These are phyloP conservation scores for Tylochromis polylepis DNA, from an alignment of 2,113 vertebrate species.

Conservation along the genomic window DNA sequence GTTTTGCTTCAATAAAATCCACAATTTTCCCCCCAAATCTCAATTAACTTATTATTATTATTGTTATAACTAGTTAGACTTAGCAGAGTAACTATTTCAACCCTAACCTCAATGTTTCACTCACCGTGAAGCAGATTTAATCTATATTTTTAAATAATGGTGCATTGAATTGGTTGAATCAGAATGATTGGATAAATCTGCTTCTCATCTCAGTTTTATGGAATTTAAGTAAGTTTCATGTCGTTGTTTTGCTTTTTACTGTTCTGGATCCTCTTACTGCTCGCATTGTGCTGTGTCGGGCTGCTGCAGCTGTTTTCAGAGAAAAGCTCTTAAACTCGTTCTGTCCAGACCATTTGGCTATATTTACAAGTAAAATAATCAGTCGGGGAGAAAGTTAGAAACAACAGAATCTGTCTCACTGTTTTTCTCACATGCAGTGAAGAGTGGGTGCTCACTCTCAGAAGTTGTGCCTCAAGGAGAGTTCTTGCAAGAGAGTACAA, in stretches of 20 bases:
- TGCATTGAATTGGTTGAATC: not conserved
- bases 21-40: not conserved
- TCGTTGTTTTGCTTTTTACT: not conserved
- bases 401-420: not conserved
- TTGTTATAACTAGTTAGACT: not conserved
- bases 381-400: not conserved
- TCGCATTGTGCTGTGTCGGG: rapidly evolving
- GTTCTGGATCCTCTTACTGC: not conserved
- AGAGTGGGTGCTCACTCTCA: not conserved
- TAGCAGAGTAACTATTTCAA: not conserved
- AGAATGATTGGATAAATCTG: not conserved
- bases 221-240: not conserved
- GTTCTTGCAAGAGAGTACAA: not conserved
- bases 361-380: not conserved
- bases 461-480: not conserved
- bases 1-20: not conserved
- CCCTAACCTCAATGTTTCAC: not conserved
- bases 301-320: not conserved
- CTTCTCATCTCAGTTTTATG: not conserved
- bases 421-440: not conserved
- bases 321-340: not conserved
- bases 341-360: not conserved
- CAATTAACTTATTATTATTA: not conserved
- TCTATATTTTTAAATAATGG: not conserved
- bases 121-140: not conserved